A percentile compares a stretch with the other conserved stretches of the same genome.
These are phyloP conservation scores for Coreius guichenoti DNA, from an alignment of 2,797 vertebrate genomes.

Conservation along the genomic window DNA sequence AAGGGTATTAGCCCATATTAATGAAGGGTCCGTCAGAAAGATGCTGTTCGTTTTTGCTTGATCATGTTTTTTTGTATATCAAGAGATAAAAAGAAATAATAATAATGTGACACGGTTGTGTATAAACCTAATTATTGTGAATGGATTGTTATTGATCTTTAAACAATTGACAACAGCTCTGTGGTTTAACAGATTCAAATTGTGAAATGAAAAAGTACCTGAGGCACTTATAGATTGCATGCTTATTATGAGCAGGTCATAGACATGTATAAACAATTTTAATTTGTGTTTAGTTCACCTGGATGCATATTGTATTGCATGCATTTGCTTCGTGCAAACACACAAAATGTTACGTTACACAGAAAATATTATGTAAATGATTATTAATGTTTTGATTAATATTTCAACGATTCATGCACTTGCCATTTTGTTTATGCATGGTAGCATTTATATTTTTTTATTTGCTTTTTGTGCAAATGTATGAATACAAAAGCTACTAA, in stretches of 20 bases:
- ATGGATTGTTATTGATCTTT: not conserved
- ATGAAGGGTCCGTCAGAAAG: not conserved
- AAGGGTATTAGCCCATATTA: not conserved
- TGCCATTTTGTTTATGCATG: not conserved
- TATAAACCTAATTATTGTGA: not conserved
- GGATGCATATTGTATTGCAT: not conserved
- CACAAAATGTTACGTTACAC: not conserved
- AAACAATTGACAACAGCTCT: slow-evolving; percentile 7
- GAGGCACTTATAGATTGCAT: not conserved
- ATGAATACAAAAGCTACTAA: not conserved
- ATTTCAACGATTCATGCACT: not conserved
- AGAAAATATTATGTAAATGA: not conserved
- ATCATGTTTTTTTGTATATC: not conserved
- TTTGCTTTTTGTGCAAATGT: not conserved
- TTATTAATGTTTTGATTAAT: not conserved
- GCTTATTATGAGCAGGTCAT: not conserved
- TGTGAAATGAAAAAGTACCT: not conserved
- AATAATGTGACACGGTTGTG: not conserved
- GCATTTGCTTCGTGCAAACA: not conserved
- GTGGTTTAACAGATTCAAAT: not conserved
- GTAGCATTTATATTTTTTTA: not conserved
- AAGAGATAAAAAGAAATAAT: not conserved
- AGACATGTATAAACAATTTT: not conserved
- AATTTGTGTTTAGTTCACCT: not conserved
- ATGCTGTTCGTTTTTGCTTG: not conserved